Conservation (phyloP, 2,113 vertebrate genomes). For the Pterophyllum scalare region DNA sequence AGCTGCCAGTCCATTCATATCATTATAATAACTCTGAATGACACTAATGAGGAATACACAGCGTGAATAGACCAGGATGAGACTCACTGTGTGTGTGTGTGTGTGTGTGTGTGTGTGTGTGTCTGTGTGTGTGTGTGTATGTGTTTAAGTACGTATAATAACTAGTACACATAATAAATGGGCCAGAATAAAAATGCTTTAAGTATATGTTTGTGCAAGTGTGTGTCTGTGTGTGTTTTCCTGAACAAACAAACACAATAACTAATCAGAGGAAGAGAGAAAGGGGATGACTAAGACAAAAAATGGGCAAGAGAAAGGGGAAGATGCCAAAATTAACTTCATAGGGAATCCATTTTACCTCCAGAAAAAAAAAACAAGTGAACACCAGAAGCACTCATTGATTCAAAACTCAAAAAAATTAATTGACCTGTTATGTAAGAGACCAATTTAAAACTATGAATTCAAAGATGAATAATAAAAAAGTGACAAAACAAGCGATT, state of each 20-base stretch:
- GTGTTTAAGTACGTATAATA: background rate
- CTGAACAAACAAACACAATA: constrained; percentile 28
- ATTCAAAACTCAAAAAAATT: background rate
- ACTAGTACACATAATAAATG: constrained; percentile 28
- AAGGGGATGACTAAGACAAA: background rate
- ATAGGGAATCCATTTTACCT: constrained; percentile 20
- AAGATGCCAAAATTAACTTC: constrained; percentile 18
- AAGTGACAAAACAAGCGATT: background rate
- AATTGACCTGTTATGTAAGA: constrained; percentile 21
- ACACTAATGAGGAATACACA: constrained; percentile 57
- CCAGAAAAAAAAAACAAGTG: background rate
- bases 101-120: background rate
- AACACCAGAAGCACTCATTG: background rate
- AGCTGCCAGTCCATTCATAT: constrained; percentile 68
- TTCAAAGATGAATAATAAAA: background rate
- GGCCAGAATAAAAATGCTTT: constrained; percentile 13
- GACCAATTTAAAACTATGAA: background rate
- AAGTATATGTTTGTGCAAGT: constrained; percentile 7
- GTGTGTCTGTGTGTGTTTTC: background rate
- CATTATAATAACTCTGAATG: constrained; percentile 58
- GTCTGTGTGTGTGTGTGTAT: too few relatives aligned
- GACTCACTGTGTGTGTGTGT: background rate
- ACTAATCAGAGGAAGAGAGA: constrained; percentile 24
- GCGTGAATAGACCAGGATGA: constrained; percentile 40
- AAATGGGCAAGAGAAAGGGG: background rate